phyloP scores from a whole-genome alignment of 2,888 invertebrate genomes.

The Coronaproctus castanopsis region DNA sequence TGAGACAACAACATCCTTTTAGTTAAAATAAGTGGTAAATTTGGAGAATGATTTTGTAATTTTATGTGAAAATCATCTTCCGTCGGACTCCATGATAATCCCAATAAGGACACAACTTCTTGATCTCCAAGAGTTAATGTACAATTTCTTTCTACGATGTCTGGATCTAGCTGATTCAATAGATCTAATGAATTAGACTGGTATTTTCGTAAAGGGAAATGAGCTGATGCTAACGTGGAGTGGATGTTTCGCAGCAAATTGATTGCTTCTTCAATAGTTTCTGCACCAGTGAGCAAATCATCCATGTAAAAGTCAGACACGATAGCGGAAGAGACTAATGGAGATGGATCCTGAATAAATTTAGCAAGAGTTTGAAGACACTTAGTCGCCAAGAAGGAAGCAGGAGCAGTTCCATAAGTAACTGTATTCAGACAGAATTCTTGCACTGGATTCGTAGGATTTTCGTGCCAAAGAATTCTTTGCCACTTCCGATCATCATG shows the following conservation, averaged over 20 bases:
- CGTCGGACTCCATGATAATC: slow-evolving; percentile 14
- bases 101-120: background rate
- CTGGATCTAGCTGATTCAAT: background rate
- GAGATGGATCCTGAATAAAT: slow-evolving; percentile 14
- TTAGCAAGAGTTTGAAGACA: slow-evolving; percentile 20
- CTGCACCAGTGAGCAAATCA: slow-evolving; percentile 20
- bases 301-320: slow-evolving; percentile 23
- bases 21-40: background rate
- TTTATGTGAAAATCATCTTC: slow-evolving; percentile 11
- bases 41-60: background rate
- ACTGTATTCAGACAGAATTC: slow-evolving; percentile 21
- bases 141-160: background rate
- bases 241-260: slow-evolving; percentile 13
- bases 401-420: slow-evolving; percentile 24
- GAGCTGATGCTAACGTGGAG: slow-evolving; percentile 7
- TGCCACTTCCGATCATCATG: slow-evolving; percentile 22
- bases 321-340: slow-evolving; percentile 13
- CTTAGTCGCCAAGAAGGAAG: slow-evolving; percentile 22
- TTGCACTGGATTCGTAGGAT: slow-evolving; percentile 5
- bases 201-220: slow-evolving; percentile 20
- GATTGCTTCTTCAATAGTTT: slow-evolving; percentile 15
- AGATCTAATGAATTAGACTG: slow-evolving; percentile 14
- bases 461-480: slow-evolving; percentile 24
- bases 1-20: slow-evolving; percentile 18
- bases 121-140: background rate